Evolutionary conservation across 2,888 invertebrate species (phyloP).

Genomic region (Heliconius sara): DNA sequence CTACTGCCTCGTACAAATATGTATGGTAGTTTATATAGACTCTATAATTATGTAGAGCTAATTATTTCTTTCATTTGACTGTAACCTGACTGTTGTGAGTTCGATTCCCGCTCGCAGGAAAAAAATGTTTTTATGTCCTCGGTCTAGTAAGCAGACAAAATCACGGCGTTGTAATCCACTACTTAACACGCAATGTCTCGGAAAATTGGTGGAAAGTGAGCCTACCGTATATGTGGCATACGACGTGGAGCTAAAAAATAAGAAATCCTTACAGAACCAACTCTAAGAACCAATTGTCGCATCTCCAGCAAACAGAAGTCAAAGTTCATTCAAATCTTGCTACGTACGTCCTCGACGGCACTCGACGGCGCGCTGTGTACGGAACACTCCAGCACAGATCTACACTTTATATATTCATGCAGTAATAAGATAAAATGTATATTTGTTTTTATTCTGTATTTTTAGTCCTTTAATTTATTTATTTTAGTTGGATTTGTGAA

Average conservation of each 20-base stretch:
- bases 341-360: slow-evolving; percentile 22
- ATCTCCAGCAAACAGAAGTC: slow-evolving; percentile 30
- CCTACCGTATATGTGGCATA: not conserved
- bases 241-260: not conserved
- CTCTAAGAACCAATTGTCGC: slow-evolving; percentile 23
- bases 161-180: not conserved
- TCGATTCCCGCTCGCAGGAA: not conserved
- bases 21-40: not conserved
- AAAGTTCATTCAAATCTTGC: slow-evolving; percentile 27
- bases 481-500: not conserved
- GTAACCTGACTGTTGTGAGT: too few species aligned
- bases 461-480: not conserved
- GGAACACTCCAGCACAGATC: slow-evolving; percentile 37
- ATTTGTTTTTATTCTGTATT: not conserved
- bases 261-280: not conserved
- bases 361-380: slow-evolving; percentile 40
- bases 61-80: not conserved
- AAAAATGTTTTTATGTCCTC: not conserved
- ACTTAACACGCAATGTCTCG: not conserved
- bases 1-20: slow-evolving; percentile 55
- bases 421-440: slow-evolving; percentile 23
- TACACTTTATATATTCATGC: slow-evolving; percentile 22
- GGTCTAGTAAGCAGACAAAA: not conserved
- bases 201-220: not conserved
- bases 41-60: not conserved